Evolutionary conservation across 1,140 invertebrate genomes (phyloP), one percentile per base, ranked within the genome.

Genomic region (Nebria ingens): DNA sequence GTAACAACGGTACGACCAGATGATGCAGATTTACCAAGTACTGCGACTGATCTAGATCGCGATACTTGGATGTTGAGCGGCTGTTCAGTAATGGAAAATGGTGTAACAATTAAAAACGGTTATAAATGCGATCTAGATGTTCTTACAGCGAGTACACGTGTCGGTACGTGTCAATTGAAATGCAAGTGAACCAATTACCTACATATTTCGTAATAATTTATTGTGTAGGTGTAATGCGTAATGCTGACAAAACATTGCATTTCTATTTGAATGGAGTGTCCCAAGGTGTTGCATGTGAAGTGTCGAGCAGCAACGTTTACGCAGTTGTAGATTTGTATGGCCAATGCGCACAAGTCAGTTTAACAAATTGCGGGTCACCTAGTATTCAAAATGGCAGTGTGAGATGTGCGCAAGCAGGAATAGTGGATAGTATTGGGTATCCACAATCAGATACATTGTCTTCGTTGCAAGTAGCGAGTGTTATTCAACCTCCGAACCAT

Each of bases 251-350:
- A 19, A 87, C 80, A 55, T 76, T 97, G 4, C 91, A 96, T 68
- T 96, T 90, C 73, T 97, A 87, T 71, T 75, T 93, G 23, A 87
- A 97, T 70, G 92, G 92, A 0, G 81, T 91, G 62, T 91, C 95
- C 68, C 89, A 93, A 76, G 93, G 93, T 2, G 75, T 80, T 9
- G 93, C 92, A 0, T 94, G 90, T 68, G 80, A 82, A 19, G 86
- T 87, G 59, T 78, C 93, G 29, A 87, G 91, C 38, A 69, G 79
- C 49, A 87, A 86, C 69, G 82, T 96, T 53, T 96, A 90, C 74
- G 92, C 91, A n/a, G 91, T 97, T 0, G 86, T 97, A 25, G 93
- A 97, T 76, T 76, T 97, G 12, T 96, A 96, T 68, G 93, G 93
- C 2, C 91, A 93, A 67, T 97, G 93, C 72, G 89, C 90, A 19